Evolutionary conservation across 2,113 vertebrate genomes (phyloP).

Genomic region (Dolichallabes microphthalmus): DNA sequence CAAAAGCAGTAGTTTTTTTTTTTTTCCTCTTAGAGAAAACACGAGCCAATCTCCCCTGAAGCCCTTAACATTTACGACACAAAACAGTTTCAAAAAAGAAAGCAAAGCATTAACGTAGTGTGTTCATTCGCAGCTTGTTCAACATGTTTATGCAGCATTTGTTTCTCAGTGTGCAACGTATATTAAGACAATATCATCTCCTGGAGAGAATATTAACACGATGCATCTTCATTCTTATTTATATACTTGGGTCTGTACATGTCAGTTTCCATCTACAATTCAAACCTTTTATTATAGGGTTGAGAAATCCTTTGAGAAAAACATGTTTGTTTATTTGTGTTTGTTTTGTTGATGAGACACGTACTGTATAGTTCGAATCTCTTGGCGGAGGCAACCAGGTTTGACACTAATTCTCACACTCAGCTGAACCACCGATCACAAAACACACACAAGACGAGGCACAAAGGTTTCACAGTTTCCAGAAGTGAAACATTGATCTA

Average conservation of each 20-base stretch:
- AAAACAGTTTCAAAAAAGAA: not conserved
- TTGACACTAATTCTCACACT: not conserved
- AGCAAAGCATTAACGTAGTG: not conserved
- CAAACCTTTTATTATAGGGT: not conserved
- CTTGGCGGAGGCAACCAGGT: not conserved
- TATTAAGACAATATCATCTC: not conserved
- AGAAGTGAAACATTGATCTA: not conserved
- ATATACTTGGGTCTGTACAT: not conserved
- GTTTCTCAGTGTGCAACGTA: not conserved
- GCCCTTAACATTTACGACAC: slow-evolving; percentile 12
- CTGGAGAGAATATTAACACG: not conserved
- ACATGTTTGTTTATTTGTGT: not conserved
- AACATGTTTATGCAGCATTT: not conserved
- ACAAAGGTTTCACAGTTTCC: not conserved
- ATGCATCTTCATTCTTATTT: not conserved
- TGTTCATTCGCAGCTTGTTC: not conserved
- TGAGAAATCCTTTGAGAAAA: not conserved
- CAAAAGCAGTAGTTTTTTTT: slow-evolving; percentile 15
- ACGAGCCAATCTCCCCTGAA: slow-evolving; percentile 28
- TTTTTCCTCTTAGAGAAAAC: slow-evolving; percentile 38
- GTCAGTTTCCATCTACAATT: not conserved
- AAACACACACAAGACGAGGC: not conserved
- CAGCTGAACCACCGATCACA: not conserved
- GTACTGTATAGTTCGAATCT: not conserved
- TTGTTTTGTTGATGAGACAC: not conserved